These are phyloP conservation scores for Manduca sexta DNA, from an alignment of 1,140 invertebrate species.

Conservation along the genomic window DNA sequence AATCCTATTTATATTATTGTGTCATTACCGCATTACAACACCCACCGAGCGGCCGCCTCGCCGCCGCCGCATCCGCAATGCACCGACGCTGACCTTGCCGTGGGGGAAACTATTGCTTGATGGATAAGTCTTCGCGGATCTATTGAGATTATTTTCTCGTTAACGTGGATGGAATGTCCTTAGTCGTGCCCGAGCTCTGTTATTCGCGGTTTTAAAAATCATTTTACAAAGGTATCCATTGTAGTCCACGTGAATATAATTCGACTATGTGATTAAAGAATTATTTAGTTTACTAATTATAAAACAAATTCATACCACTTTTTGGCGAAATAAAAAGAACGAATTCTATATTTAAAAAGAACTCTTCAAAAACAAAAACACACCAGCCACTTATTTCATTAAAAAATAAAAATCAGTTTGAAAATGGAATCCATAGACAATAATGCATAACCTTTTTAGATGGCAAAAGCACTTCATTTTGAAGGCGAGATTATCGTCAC, in stretches of 20 bases:
- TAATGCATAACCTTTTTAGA: constrained; percentile 10
- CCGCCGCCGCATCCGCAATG: constrained; percentile 32
- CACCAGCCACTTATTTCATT: constrained; percentile 5
- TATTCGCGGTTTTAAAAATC: too few species aligned
- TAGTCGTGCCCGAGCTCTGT: too few species aligned
- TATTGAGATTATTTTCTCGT: neutral
- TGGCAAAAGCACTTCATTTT: constrained; percentile 28
- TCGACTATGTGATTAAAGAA: too few species aligned
- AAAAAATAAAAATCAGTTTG: neutral
- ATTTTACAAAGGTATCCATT: too few species aligned
- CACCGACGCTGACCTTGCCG: constrained; percentile 32
- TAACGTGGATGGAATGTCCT: neutral
- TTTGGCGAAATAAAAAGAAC: neutral
- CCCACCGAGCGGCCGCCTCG: constrained; percentile 28
- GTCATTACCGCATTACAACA: constrained; percentile 54
- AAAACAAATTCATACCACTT: neutral
- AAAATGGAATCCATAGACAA: constrained; percentile 1
- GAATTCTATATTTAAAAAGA: neutral
- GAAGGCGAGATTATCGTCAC: constrained; percentile 55
- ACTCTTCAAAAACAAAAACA: neutral
- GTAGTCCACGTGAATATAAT: too few species aligned
- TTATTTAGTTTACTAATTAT: too few species aligned
- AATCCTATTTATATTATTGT: constrained; percentile 63
- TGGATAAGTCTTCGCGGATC: neutral
- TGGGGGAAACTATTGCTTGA: neutral